phyloP scores from a whole-genome alignment of 2,797 vertebrate genomes.

The Sarcoramphus papa region DNA sequence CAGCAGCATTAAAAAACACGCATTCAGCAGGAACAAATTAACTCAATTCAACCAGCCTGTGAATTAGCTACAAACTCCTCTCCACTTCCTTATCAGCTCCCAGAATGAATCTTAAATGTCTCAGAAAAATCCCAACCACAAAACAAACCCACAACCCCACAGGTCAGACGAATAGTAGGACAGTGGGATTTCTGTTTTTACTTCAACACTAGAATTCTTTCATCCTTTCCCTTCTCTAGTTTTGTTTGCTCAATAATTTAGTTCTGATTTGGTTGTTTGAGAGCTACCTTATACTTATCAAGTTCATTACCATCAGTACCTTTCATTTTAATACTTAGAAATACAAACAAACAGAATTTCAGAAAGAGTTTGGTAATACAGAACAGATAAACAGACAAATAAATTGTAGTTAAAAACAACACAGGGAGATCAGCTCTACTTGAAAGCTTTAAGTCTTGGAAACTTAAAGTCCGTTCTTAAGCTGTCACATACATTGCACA shows the following conservation, averaged over 20 bases:
- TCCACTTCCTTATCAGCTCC: background rate
- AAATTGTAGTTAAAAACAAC: background rate
- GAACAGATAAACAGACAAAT: background rate
- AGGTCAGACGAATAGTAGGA: background rate
- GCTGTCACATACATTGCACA: background rate
- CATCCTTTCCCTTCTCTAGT: background rate
- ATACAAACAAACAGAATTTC: background rate
- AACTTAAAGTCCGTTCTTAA: background rate
- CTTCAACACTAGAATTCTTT: background rate
- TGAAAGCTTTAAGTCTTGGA: background rate
- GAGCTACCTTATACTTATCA: background rate
- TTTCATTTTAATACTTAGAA: background rate
- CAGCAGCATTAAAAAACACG: background rate
- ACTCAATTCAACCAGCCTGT: background rate
- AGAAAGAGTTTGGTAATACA: background rate
- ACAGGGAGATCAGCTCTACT: background rate
- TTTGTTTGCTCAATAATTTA: background rate
- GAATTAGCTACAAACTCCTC: slow-evolving; percentile 4
- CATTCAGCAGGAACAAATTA: slow-evolving; percentile 43
- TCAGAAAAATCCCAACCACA: background rate
- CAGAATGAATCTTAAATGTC: background rate
- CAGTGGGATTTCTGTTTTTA: background rate
- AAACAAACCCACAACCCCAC: background rate
- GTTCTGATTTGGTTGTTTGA: background rate
- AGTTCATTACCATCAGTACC: background rate